phyloP scores from a whole-genome alignment of 2,888 invertebrate species.

The Rotaria magnacalcarata region DNA sequence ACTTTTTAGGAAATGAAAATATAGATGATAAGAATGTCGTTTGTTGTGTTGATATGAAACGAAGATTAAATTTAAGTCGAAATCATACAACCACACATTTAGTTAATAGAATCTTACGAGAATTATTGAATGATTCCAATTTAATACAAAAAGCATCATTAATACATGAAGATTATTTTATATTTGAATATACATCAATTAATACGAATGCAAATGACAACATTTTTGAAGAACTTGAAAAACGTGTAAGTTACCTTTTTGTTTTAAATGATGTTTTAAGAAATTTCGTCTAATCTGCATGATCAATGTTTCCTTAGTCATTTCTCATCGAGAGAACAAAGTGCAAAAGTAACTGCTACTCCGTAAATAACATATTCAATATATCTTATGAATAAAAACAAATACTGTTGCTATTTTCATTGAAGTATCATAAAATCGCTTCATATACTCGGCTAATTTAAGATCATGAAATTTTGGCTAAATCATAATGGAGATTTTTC shows the following conservation, averaged over 20 bases:
- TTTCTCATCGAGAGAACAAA: too few relatives aligned
- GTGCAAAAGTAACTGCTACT: too few relatives aligned
- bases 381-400: too few relatives aligned
- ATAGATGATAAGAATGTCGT: background rate
- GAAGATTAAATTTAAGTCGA: constrained; percentile 32
- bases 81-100: constrained; percentile 44
- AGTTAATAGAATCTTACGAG: constrained; percentile 38
- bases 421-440: too few relatives aligned
- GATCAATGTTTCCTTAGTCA: too few relatives aligned
- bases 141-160: constrained; percentile 39
- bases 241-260: background rate
- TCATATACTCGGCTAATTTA: too few relatives aligned
- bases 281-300: too few relatives aligned
- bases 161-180: constrained; percentile 37
- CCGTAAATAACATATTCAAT: too few relatives aligned
- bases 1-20: background rate
- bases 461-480: too few relatives aligned
- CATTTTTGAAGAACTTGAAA: constrained; percentile 40
- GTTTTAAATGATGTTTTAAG: too few relatives aligned
- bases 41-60: constrained; percentile 28
- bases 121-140: constrained; percentile 32
- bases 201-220: background rate
- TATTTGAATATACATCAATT: constrained; percentile 44
- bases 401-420: too few relatives aligned
- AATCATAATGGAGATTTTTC: too few relatives aligned